phyloP scores from a whole-genome alignment of 2,797 vertebrate genomes.

The Chlorospingus semifuscus region DNA sequence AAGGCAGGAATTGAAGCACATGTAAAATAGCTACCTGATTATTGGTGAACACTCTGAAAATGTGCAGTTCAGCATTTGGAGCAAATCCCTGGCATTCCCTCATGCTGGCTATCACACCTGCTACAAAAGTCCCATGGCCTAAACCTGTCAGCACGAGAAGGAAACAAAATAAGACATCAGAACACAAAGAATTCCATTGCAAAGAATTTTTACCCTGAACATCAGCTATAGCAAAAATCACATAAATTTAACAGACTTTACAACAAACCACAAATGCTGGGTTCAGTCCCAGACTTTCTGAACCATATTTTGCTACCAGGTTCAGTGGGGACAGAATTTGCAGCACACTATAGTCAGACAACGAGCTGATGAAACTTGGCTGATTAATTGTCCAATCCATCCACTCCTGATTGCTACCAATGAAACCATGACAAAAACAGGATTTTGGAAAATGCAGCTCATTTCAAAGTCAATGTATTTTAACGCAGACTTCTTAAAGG shows the following conservation, averaged over 20 bases:
- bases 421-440: not conserved
- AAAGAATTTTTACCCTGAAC: not conserved
- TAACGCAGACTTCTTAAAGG: not conserved
- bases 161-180: not conserved
- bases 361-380: not conserved
- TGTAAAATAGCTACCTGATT: slow-evolving; percentile 85
- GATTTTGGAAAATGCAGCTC: not conserved
- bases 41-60: slow-evolving; percentile 98
- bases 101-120: slow-evolving; percentile 99
- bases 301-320: not conserved
- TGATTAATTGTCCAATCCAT: not conserved
- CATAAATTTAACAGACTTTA: not conserved
- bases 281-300: not conserved
- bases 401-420: not conserved
- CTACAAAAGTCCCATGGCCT: slow-evolving; percentile 97
- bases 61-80: slow-evolving; percentile 96
- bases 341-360: not conserved
- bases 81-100: slow-evolving; percentile 98
- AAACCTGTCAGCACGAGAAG: slow-evolving; percentile 77
- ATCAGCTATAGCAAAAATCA: not conserved
- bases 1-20: not conserved
- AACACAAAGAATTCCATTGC: not conserved
- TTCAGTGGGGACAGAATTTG: not conserved
- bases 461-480: not conserved
- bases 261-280: not conserved